Evolutionary conservation across 1,140 invertebrate genomes (phyloP), one percentile per base, ranked within the genome.

Genomic region (Tetramorium parvispinum): DNA sequence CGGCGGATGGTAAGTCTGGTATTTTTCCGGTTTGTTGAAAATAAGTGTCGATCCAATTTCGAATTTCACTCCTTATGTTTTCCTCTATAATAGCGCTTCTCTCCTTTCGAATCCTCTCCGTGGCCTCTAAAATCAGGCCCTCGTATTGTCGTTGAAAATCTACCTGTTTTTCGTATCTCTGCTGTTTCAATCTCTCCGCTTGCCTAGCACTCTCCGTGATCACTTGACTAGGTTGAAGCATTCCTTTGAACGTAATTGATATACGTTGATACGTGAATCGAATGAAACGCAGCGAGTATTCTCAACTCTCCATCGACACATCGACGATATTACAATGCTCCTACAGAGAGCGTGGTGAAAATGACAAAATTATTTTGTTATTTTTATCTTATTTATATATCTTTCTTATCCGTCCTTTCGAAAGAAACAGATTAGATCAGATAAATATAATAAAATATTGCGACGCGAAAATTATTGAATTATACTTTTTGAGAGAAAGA

Each of bases 1-100:
- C 98, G 77, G 97, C 98, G n/a, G 98, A 97, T 3, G 98, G 98
- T 91, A 98, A 97, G 89, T 99, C 98, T 0, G 98, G 98, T 93
- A 99, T 97, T 95, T 98, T 98, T 37, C 98, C 98, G 27, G 98
- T 98, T 86, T 97, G 96, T 68, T 97, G 96, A 91, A 97, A 97
- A 91, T 97, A 98, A 59, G 97, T 96, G 85, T 97, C 96, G 11
- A 98, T 97, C 98, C 98, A 99, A 86, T 97, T 96, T 88, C 98
- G 95, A 46, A 99, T 96, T 95, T 99, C 98, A 91, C 97, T 97
- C 65, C 97, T 96, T 49, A 99, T 97, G 91, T 98, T 97, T 90
- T 98, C 97, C 94, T 97, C 96, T 92, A 98, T 97, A 91, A 96
- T 95, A 70, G 96, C 95, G 85, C 96, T 96, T 89, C 97, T 96